Evolutionary conservation across 1,140 invertebrate genomes (phyloP).

Genomic region (Aphaenogaster rudis): DNA sequence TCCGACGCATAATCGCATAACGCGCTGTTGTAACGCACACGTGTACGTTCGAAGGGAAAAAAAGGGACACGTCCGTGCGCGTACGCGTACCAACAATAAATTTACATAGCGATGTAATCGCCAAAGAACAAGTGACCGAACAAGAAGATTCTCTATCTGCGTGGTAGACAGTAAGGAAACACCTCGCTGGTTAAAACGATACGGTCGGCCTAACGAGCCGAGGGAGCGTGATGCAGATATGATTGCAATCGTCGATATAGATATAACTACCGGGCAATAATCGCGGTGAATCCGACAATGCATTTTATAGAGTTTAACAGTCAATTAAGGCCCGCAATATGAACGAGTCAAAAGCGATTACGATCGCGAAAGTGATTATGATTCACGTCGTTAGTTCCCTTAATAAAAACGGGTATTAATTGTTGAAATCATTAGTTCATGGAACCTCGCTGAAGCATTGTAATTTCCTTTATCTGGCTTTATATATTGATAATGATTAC

Average conservation of each 20-base stretch:
- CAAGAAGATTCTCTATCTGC: constrained; percentile 85
- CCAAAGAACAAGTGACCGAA: constrained; percentile 85
- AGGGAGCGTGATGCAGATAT: constrained; percentile 70
- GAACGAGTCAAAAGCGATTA: constrained; percentile 34
- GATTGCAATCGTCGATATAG: constrained; percentile 76
- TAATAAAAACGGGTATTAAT: constrained; percentile 11
- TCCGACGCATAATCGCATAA: constrained; percentile 62
- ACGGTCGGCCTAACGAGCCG: constrained; percentile 82
- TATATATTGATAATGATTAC: neutral
- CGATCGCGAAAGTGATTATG: constrained; percentile 39
- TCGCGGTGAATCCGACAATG: constrained; percentile 63
- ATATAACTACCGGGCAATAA: constrained; percentile 70
- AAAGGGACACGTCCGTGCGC: constrained; percentile 67
- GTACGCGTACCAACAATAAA: constrained; percentile 84
- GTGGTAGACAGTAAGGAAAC: constrained; percentile 80
- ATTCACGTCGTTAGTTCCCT: constrained; percentile 33
- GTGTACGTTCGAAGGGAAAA: neutral
- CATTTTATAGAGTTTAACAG: constrained; percentile 40
- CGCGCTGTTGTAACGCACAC: constrained; percentile 34
- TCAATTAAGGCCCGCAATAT: constrained; percentile 50
- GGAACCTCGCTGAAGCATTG: neutral
- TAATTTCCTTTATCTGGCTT: constrained; percentile 3
- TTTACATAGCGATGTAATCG: constrained; percentile 86
- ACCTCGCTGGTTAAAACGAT: constrained; percentile 84
- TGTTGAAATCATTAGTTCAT: constrained; percentile 33